phyloP scores from a whole-genome alignment of 2,797 vertebrate species.

The Chromis chromis region DNA sequence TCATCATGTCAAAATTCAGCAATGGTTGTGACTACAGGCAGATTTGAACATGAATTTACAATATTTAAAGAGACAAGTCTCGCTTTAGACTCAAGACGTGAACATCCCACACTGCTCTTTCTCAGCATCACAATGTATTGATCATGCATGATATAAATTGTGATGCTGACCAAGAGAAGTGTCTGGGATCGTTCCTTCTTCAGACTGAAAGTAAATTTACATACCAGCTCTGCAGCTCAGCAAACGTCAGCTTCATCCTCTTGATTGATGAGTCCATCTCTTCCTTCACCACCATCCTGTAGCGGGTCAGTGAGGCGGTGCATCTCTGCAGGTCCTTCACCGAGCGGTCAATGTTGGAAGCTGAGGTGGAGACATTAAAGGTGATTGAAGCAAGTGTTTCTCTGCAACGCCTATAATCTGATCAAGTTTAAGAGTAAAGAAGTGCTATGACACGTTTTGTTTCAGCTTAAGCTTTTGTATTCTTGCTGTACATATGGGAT shows the following conservation, averaged over 20 bases:
- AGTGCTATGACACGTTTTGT: not conserved
- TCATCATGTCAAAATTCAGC: not conserved
- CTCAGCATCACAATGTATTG: too few relatives aligned
- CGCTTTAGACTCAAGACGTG: too few relatives aligned
- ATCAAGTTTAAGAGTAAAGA: not conserved
- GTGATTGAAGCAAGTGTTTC: not conserved
- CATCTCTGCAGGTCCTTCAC: constrained; percentile 97
- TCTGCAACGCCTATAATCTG: not conserved
- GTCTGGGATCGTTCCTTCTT: too few relatives aligned
- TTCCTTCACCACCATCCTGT: constrained; percentile 93
- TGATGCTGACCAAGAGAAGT: too few relatives aligned
- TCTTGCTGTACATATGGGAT: not conserved
- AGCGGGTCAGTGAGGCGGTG: constrained; percentile 93
- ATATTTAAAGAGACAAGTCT: not conserved
- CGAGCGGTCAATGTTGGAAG: constrained; percentile 94
- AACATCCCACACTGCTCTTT: too few relatives aligned
- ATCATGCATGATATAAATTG: too few relatives aligned
- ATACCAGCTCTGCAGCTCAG: constrained; percentile 94
- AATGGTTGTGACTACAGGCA: not conserved
- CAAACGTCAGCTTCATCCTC: constrained; percentile 94
- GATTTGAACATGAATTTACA: constrained; percentile 4
- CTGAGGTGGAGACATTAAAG: constrained; percentile 70
- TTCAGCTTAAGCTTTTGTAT: not conserved
- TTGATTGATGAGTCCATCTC: constrained; percentile 97
- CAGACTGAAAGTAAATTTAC: constrained; percentile 6